Evolutionary conservation across 2,797 vertebrate species (phyloP).

Genomic region (Sebastolobus altivelis): DNA sequence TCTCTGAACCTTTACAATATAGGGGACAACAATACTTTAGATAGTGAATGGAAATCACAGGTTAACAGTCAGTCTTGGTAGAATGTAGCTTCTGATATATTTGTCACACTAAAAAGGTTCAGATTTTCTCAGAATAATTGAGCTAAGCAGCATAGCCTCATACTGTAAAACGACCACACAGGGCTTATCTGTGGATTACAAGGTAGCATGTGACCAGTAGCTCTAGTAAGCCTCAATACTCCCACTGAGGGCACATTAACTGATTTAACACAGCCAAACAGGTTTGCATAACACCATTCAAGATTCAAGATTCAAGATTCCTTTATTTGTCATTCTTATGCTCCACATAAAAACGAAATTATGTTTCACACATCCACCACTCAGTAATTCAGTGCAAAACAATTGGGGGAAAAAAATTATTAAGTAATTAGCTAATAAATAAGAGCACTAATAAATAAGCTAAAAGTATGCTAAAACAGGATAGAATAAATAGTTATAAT

Average conservation of each 20-base stretch:
- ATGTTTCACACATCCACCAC: too few relatives aligned
- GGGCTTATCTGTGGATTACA: conserved; percentile 79
- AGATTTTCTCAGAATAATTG: neutral
- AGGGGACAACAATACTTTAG: accelerated
- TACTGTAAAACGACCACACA: conserved; percentile 54
- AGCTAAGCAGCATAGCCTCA: conserved; percentile 19
- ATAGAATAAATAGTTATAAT: too few relatives aligned
- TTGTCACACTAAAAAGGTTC: neutral
- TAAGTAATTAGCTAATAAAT: too few relatives aligned
- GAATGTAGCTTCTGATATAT: neutral
- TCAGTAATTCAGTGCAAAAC: too few relatives aligned
- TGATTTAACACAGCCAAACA: neutral
- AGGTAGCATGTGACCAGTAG: conserved; percentile 74
- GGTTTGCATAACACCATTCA: neutral
- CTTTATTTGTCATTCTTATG: too few relatives aligned
- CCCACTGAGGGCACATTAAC: neutral
- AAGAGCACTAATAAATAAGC: too few relatives aligned
- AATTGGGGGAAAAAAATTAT: too few relatives aligned
- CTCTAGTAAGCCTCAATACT: conserved; percentile 42
- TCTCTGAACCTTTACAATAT: neutral
- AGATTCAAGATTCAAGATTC: neutral
- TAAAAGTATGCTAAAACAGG: too few relatives aligned
- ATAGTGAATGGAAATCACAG: neutral
- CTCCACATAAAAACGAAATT: too few relatives aligned
- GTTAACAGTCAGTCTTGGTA: neutral